A percentile compares a stretch with the other conserved stretches of the same genome.
Conservation (phyloP, 37 sponge, comb jelly and placozoan genomes). For the Cladorhizidae sp. region DNA sequence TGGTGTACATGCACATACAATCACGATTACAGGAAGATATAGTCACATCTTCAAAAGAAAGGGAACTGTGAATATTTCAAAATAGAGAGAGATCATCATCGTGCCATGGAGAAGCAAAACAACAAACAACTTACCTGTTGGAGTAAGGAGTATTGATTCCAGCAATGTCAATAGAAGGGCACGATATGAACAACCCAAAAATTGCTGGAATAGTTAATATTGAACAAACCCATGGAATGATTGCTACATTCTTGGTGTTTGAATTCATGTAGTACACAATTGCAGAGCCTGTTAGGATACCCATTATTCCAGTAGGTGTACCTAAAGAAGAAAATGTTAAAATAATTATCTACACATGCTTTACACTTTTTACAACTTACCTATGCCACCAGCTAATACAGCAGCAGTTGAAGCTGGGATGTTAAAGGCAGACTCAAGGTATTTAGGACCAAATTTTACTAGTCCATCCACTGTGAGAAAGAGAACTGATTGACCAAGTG, state of each 20-base stretch:
- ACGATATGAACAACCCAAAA: slow-evolving; percentile 26
- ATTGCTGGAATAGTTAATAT: slow-evolving; percentile 17
- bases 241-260: slow-evolving; percentile 31
- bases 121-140: slow-evolving; percentile 8
- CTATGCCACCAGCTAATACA: slow-evolving; percentile 44
- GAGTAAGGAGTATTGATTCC: slow-evolving; percentile 27
- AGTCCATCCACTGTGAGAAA: slow-evolving; percentile 56
- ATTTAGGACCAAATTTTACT: slow-evolving; percentile 78
- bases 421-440: slow-evolving; percentile 68
- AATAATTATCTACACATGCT: neutral
- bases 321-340: too few species aligned
- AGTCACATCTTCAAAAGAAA: neutral
- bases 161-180: slow-evolving; percentile 12
- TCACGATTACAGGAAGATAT: slow-evolving; percentile 26
- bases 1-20: slow-evolving; percentile 37
- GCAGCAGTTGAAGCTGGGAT: slow-evolving; percentile 46
- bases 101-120: neutral
- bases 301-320: slow-evolving; percentile 32
- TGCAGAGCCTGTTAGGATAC: slow-evolving; percentile 15
- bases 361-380: neutral
- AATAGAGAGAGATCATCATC: neutral
- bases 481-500: slow-evolving; percentile 28
- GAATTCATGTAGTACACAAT: slow-evolving; percentile 26
- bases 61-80: neutral
- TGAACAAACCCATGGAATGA: slow-evolving; percentile 24